These are phyloP conservation scores for Colletes latitarsis DNA, from an alignment of 1,140 invertebrate species.

Conservation along the genomic window DNA sequence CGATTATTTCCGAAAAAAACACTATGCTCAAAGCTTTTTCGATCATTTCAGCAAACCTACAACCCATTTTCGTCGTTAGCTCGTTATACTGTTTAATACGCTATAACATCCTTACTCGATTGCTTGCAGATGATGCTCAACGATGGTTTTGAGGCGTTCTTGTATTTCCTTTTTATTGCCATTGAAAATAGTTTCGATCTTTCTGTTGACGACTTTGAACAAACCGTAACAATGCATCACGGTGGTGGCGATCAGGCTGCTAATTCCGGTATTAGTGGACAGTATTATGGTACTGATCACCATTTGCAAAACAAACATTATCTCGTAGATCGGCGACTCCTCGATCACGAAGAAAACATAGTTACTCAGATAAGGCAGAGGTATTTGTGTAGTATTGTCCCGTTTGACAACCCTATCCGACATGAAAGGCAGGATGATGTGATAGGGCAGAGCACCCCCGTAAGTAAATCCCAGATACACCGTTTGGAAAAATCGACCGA, in stretches of 20 bases:
- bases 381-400: constrained; percentile 73
- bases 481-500: constrained; percentile 70
- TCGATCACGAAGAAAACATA: constrained; percentile 75
- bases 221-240: constrained; percentile 73
- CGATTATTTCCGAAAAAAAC: constrained; percentile 75
- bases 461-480: constrained; percentile 72
- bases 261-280: constrained; percentile 75
- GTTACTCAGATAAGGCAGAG: constrained; percentile 73
- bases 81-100: too few relatives aligned
- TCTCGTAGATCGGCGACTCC: constrained; percentile 71
- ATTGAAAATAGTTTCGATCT: constrained; percentile 56
- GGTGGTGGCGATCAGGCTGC: constrained; percentile 71
- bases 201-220: constrained; percentile 69
- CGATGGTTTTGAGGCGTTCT: constrained; percentile 42
- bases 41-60: constrained; percentile 72
- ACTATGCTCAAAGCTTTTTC: constrained; percentile 73
- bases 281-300: constrained; percentile 75
- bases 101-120: constrained; percentile 60
- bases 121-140: constrained; percentile 68
- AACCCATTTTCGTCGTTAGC: constrained; percentile 30
- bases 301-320: constrained; percentile 72
- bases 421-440: constrained; percentile 73
- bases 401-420: constrained; percentile 65
- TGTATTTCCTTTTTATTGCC: constrained; percentile 2
- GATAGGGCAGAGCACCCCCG: constrained; percentile 75